Percentiles rank a stretch among this genome's conserved stretches.
These are phyloP conservation scores for Pipistrellus kuhlii DNA, from an alignment of 2,797 vertebrate genomes.

Conservation along the genomic window DNA sequence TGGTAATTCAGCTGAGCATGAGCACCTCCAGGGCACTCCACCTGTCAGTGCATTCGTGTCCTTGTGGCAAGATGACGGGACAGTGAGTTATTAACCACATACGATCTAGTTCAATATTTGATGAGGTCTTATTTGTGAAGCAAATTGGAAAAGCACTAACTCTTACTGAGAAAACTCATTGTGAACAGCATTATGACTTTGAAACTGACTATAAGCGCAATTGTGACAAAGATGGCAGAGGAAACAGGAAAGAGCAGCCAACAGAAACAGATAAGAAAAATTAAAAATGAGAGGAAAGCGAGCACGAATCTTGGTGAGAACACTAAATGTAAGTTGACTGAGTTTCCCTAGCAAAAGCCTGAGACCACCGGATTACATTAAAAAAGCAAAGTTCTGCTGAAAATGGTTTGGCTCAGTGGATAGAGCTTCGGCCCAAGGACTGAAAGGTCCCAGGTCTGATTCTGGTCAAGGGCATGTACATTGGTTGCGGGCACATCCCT, in stretches of 20 bases:
- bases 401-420: no score
- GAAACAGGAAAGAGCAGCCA: background rate
- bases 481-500: no score
- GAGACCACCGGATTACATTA: background rate
- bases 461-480: no score
- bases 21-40: background rate
- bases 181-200: background rate
- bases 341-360: slow-evolving; percentile 21
- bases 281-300: background rate
- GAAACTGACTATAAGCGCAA: background rate
- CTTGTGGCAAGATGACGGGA: background rate
- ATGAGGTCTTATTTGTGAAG: background rate
- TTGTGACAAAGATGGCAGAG: background rate
- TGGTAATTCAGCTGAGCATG: background rate
- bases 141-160: background rate
- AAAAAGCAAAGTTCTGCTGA: background rate
- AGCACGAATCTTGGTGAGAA: background rate
- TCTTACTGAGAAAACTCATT: background rate
- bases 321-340: background rate
- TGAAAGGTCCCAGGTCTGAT: no score
- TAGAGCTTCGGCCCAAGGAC: no score
- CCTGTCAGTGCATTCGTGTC: background rate
- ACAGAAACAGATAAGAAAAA: background rate
- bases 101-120: background rate
- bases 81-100: background rate